Conservation (phyloP, 2,797 vertebrate species). For the Diplodus puntazzo region DNA sequence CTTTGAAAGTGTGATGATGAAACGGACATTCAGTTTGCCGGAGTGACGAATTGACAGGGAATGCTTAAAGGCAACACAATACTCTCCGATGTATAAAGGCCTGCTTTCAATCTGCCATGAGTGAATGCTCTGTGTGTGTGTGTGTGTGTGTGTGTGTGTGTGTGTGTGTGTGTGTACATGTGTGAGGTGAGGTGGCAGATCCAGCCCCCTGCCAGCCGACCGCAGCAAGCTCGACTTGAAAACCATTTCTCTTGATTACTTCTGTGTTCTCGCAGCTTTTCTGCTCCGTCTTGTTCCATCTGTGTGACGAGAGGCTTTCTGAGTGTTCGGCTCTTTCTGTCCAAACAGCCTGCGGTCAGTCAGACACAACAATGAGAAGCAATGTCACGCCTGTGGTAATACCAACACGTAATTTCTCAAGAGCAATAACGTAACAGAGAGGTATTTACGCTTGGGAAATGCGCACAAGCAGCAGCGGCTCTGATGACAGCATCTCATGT, state of each 20-base stretch:
- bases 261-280: slow-evolving; percentile 35
- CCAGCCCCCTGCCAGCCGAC: neutral
- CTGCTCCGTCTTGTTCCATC: slow-evolving; percentile 18
- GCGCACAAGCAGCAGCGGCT: neutral
- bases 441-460: neutral
- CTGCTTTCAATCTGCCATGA: slow-evolving; percentile 2
- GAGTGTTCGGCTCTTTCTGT: slow-evolving; percentile 1
- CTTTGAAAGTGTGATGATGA: slow-evolving; percentile 46
- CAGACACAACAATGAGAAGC: slow-evolving; percentile 16
- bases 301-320: slow-evolving; percentile 13
- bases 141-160: slow-evolving; percentile 12
- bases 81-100: slow-evolving; percentile 7
- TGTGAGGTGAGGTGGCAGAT: slow-evolving; percentile 1
- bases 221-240: slow-evolving; percentile 26
- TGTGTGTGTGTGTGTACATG: slow-evolving; percentile 3
- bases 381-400: slow-evolving; percentile 17
- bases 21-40: slow-evolving; percentile 20
- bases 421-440: neutral
- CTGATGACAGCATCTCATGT: neutral
- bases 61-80: slow-evolving; percentile 25
- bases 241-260: slow-evolving; percentile 47
- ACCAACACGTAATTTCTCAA: neutral
- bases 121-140: slow-evolving; percentile 1
- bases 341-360: slow-evolving; percentile 24
- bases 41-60: slow-evolving; percentile 39